These are phyloP conservation scores for Epizoanthus scotinus DNA, from an alignment of 92 coral and sea anemone genomes.

Conservation along the genomic window DNA sequence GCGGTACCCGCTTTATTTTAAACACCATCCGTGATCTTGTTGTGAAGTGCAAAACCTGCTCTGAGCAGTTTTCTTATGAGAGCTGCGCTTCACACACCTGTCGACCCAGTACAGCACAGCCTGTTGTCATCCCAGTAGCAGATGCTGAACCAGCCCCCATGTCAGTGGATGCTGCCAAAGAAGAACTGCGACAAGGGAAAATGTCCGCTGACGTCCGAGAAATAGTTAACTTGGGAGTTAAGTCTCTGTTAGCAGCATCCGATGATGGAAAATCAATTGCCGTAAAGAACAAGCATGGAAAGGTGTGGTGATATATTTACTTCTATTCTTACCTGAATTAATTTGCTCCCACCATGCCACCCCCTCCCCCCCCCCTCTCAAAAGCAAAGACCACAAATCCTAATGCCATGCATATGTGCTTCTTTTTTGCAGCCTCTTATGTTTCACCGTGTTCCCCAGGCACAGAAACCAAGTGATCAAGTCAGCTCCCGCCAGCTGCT, in stretches of 20 bases:
- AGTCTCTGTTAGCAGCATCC: neutral
- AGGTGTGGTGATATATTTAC: neutral
- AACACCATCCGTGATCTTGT: neutral
- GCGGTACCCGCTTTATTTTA: neutral
- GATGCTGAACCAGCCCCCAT: constrained; percentile 4
- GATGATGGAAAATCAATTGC: neutral
- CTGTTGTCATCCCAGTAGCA: neutral
- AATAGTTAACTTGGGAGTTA: neutral
- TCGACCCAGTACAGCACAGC: constrained; percentile 5
- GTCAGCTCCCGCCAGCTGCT: neutral
- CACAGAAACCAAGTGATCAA: constrained; percentile 2
- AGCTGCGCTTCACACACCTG: constrained; percentile 10
- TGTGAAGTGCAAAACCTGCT: constrained; percentile 2
- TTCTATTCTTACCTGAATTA: too few relatives aligned
- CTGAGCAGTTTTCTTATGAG: neutral
- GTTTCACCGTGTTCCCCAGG: constrained; percentile 1
- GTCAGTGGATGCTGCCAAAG: constrained; percentile 2
- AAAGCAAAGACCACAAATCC: too few relatives aligned
- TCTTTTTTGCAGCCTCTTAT: neutral
- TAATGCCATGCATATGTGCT: neutral
- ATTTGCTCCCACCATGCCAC: too few relatives aligned
- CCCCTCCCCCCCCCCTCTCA: too few relatives aligned
- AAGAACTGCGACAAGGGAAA: neutral
- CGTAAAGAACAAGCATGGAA: constrained; percentile 5
- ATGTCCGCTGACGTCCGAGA: neutral